Evolutionary conservation across 1,140 invertebrate genomes (phyloP).

Genomic region (Drosophila tristis): DNA sequence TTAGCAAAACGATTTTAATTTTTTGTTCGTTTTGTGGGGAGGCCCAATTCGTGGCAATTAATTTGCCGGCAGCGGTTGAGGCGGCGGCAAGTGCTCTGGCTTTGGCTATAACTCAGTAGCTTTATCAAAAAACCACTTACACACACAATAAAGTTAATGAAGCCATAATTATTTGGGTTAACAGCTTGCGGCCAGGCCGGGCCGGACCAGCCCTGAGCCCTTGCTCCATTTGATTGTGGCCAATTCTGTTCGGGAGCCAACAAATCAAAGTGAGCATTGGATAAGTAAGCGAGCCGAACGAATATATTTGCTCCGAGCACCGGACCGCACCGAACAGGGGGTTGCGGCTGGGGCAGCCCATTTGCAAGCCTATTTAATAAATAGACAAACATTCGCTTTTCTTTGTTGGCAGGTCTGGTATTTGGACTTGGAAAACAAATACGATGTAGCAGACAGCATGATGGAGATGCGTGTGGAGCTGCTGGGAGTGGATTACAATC

Average conservation of each 20-base stretch:
- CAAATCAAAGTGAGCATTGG: slow-evolving; percentile 71
- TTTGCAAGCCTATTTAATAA: slow-evolving; percentile 80
- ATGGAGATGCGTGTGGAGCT: background rate
- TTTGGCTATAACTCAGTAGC: slow-evolving; percentile 70
- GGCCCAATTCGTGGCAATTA: slow-evolving; percentile 61
- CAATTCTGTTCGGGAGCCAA: slow-evolving; percentile 56
- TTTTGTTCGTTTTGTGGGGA: slow-evolving; percentile 35
- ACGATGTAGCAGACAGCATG: slow-evolving; percentile 17
- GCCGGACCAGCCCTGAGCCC: background rate
- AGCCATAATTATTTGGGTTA: slow-evolving; percentile 83
- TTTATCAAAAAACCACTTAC: slow-evolving; percentile 82
- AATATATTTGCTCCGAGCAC: slow-evolving; percentile 26
- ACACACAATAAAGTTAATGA: slow-evolving; percentile 82
- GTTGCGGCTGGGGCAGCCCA: slow-evolving; percentile 25
- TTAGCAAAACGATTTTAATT: slow-evolving; percentile 62
- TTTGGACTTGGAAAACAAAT: slow-evolving; percentile 29
- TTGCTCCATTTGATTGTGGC: slow-evolving; percentile 59
- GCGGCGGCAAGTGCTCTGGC: slow-evolving; percentile 47
- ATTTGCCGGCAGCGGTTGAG: slow-evolving; percentile 40
- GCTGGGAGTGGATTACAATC: slow-evolving; percentile 4
- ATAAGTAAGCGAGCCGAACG: slow-evolving; percentile 59
- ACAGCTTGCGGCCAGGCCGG: slow-evolving; percentile 71
- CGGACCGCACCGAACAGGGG: background rate
- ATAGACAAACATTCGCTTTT: slow-evolving; percentile 57
- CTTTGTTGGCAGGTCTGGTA: background rate